Base-by-base conservation (phyloP, 2,888 invertebrate genomes). In the Tethea ocularis region DNA sequence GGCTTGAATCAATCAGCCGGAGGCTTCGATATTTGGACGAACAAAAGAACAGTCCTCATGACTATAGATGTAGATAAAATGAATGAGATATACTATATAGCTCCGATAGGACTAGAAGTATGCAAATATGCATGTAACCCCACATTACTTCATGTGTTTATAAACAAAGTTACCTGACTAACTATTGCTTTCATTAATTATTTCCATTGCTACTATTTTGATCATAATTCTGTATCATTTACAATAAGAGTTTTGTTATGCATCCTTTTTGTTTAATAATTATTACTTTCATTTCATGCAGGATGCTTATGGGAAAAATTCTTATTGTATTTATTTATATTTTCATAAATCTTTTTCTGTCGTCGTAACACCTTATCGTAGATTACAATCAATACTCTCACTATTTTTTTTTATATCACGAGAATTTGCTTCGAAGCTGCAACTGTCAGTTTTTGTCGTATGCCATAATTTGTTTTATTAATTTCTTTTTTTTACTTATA, bases 131-230 rank as follows among this genome's bases (percentile, higher is more conserved):
- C 93, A 93, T 93, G 93, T 75, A 77, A 81, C 81, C 89, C 87
- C 84, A 84, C 79, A 83, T 82, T 90, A 93, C 89, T 92, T 93
- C 93, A 93, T 93, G 93, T 93, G 93, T 92, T 92, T 85, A 90
- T 93, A 91, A 93, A 92, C 92, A 93, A 92, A 90, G 90, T 92
- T 91, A 92, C 88, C 82, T 87, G 89, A 90, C 90, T 89, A 90
- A 93, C 88, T 80, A 63, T 82, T 82, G 87, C 87, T 86, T 86
- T 80, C 76, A 82, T 71, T 73, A 82, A 84, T 82, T 68, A 71
- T 51, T 60, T 61, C 70, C 78, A 84, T 82, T 68, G 81, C 82
- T 82, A 81, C 61, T 77, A 77, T 75, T 77, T 67, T 66, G 57
- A 57, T 64, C 62, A 26, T 62, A 62, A 64, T 61, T 65, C 66